Evolutionary conservation across 2,888 invertebrate genomes (phyloP).

Genomic region (Liopterus haemorrhoidalis): DNA sequence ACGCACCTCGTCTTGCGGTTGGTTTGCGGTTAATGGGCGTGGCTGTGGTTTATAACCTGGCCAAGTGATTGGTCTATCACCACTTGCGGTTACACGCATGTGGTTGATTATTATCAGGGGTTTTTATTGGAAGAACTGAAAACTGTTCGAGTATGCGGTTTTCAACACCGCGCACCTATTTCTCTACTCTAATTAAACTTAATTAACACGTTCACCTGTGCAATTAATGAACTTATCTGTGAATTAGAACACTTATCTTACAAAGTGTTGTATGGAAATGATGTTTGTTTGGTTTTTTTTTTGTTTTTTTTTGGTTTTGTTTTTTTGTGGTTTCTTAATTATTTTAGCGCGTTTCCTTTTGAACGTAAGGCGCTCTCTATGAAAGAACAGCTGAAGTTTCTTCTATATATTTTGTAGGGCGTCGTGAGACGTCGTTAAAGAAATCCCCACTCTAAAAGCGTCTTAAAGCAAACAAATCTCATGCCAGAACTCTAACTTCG

Average conservation of each 20-base stretch:
- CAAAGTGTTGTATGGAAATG: conserved; percentile 1
- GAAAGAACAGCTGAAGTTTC: conserved; percentile 24
- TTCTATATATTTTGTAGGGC: conserved; percentile 15
- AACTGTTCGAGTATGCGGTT: conserved; percentile 15
- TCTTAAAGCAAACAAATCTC: conserved; percentile 21
- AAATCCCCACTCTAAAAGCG: conserved; percentile 20
- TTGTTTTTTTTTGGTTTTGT: conserved; percentile 7
- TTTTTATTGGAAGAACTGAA: conserved; percentile 47
- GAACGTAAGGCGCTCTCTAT: conserved; percentile 19
- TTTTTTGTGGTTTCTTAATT: conserved; percentile 4
- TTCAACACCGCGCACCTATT: conserved; percentile 12
- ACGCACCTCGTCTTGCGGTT: conserved; percentile 48
- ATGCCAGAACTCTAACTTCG: conserved; percentile 12
- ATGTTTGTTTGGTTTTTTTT: conserved; percentile 4
- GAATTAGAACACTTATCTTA: background rate
- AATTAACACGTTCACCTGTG: conserved; percentile 22
- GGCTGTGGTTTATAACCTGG: conserved; percentile 57
- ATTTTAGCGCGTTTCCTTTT: conserved; percentile 2
- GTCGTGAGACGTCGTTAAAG: conserved; percentile 17
- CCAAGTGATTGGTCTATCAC: conserved; percentile 53
- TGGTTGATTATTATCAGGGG: conserved; percentile 44
- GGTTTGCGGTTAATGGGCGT: conserved; percentile 62
- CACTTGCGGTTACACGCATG: conserved; percentile 54
- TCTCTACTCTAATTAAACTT: conserved; percentile 25
- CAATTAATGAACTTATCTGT: conserved; percentile 5